Evolutionary conservation across 2,888 invertebrate genomes (phyloP).

Genomic region (Sarcophaga carnaria): DNA sequence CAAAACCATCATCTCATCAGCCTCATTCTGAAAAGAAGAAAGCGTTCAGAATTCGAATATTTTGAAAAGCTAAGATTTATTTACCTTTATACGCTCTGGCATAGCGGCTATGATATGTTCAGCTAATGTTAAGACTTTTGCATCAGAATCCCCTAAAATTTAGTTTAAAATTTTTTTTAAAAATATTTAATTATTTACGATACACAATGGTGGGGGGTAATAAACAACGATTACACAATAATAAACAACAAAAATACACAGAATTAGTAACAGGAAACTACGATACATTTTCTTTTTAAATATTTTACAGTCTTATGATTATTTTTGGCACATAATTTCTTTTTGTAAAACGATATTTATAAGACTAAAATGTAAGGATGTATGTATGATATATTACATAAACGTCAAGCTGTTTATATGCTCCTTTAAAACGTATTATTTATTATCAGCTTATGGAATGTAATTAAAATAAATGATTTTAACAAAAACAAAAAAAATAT

Average conservation of each 20-base stretch:
- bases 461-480: neutral
- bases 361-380: conserved; percentile 37
- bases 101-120: conserved; percentile 99
- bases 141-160: conserved; percentile 93
- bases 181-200: neutral
- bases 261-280: conserved; percentile 65
- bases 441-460: neutral
- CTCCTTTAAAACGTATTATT: neutral
- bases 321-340: conserved; percentile 26
- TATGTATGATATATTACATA: conserved; percentile 36
- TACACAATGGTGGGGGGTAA: too few species aligned
- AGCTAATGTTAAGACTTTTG: conserved; percentile 94
- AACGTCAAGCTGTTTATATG: conserved; percentile 48
- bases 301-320: conserved; percentile 8
- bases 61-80: neutral
- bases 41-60: neutral
- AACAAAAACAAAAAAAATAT: too few species aligned
- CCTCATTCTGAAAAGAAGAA: conserved; percentile 86
- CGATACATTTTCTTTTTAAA: conserved; percentile 9
- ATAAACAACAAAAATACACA: conserved; percentile 58
- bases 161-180: conserved; percentile 1
- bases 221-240: conserved; percentile 44
- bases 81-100: conserved; percentile 97
- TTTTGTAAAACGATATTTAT: neutral
- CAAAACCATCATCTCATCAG: conserved; percentile 86